A percentile compares a stretch with the other conserved stretches of the same genome.
Evolutionary conservation across 2,888 invertebrate genomes (phyloP).

Genomic region (Macropis europaea): DNA sequence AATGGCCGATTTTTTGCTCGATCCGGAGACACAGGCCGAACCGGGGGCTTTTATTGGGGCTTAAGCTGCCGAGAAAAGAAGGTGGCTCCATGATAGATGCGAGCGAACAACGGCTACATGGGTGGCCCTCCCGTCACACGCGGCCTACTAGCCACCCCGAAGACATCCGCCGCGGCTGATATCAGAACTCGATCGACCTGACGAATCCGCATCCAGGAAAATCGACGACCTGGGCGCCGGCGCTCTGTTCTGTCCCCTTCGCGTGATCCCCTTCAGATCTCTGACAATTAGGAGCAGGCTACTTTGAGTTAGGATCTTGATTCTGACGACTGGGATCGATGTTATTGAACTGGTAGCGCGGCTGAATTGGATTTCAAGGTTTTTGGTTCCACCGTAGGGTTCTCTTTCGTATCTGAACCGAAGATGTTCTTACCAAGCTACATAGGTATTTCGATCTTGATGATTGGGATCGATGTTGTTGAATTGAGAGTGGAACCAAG

Average conservation of each 20-base stretch:
- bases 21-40: constrained; percentile 71
- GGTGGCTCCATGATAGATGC: constrained; percentile 79
- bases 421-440: too few relatives aligned
- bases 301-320: too few relatives aligned
- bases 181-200: constrained; percentile 54
- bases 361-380: too few relatives aligned
- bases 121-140: constrained; percentile 78
- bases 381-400: too few relatives aligned
- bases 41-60: constrained; percentile 75
- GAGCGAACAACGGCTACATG: constrained; percentile 78
- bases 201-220: constrained; percentile 25
- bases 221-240: constrained; percentile 36
- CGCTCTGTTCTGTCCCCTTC: constrained; percentile 13
- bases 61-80: constrained; percentile 73
- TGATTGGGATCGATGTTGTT: too few relatives aligned
- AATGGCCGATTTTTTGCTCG: constrained; percentile 74
- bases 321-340: too few relatives aligned
- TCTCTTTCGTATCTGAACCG: too few relatives aligned
- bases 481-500: too few relatives aligned
- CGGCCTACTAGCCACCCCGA: constrained; percentile 77
- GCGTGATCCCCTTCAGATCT: too few relatives aligned
- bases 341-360: too few relatives aligned
- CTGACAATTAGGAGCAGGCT: too few relatives aligned
- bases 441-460: too few relatives aligned
- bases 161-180: constrained; percentile 74